Conservation (phyloP, 1,140 invertebrate species). For the Pollicipes pollicipes region DNA sequence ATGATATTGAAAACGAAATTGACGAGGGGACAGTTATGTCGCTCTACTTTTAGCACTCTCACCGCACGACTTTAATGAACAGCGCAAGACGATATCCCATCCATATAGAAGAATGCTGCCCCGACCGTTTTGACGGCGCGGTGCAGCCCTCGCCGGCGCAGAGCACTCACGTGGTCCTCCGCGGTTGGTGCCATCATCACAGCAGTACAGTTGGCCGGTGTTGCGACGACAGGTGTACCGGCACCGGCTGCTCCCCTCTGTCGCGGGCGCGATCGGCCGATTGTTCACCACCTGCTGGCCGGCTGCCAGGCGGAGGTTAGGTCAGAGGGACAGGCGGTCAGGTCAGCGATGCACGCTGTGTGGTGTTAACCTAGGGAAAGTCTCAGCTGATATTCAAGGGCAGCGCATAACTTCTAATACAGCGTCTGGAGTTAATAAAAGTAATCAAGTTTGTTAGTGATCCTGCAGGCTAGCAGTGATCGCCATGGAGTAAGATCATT, state of each 20-base stretch:
- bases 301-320: neutral
- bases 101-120: too few relatives aligned
- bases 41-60: neutral
- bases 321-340: too few relatives aligned
- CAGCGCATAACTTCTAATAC: too few relatives aligned
- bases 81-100: neutral
- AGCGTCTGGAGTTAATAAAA: too few relatives aligned
- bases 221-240: neutral
- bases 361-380: too few relatives aligned
- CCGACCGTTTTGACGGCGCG: too few relatives aligned
- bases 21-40: neutral
- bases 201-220: constrained; percentile 1
- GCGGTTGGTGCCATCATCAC: neutral
- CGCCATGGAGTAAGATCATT: too few relatives aligned
- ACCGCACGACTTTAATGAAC: neutral
- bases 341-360: too few relatives aligned
- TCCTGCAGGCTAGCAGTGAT: too few relatives aligned
- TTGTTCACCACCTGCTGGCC: constrained; percentile 1
- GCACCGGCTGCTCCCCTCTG: neutral
- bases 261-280: neutral
- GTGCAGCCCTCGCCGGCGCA: neutral
- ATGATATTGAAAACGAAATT: neutral
- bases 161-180: neutral
- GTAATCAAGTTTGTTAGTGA: too few relatives aligned
- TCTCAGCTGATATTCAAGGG: too few relatives aligned